A percentile compares a stretch with the other conserved stretches of the same genome.
Evolutionary conservation across 2,797 vertebrate species (phyloP).

Genomic region (Limnodromus scolopaceus): DNA sequence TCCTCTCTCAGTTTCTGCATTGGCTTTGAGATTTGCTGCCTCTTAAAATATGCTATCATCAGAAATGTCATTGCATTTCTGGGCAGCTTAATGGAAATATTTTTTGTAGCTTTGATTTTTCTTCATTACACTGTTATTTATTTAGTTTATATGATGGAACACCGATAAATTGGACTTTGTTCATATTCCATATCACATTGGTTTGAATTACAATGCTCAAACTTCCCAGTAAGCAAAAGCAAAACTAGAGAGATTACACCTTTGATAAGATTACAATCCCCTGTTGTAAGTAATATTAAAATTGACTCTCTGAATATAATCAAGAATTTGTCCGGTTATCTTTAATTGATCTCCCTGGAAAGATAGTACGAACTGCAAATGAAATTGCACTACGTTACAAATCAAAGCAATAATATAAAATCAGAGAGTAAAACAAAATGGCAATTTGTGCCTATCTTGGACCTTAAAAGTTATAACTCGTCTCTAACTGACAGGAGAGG

Average conservation of each 20-base stretch:
- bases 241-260: constrained; percentile 67
- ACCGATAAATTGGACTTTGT: constrained; percentile 18
- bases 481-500: not conserved
- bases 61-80: not conserved
- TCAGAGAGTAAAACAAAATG: constrained; percentile 23
- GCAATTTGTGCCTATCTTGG: constrained; percentile 18
- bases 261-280: constrained; percentile 63
- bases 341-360: constrained; percentile 75
- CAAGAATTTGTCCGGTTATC: constrained; percentile 70
- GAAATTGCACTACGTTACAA: constrained; percentile 33
- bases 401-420: constrained; percentile 51
- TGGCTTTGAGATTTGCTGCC: constrained; percentile 6
- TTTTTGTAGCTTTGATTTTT: constrained; percentile 30
- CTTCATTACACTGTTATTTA: constrained; percentile 59
- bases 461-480: not conserved
- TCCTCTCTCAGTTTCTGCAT: not conserved
- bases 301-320: constrained; percentile 67
- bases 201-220: constrained; percentile 58
- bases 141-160: constrained; percentile 46
- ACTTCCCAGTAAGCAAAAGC: constrained; percentile 35
- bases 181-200: constrained; percentile 41
- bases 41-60: not conserved
- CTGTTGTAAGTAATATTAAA: constrained; percentile 71
- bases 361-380: constrained; percentile 40
- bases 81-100: not conserved